Evolutionary conservation across 2,113 vertebrate species (phyloP).

Genomic region (Callaeas wilsoni): DNA sequence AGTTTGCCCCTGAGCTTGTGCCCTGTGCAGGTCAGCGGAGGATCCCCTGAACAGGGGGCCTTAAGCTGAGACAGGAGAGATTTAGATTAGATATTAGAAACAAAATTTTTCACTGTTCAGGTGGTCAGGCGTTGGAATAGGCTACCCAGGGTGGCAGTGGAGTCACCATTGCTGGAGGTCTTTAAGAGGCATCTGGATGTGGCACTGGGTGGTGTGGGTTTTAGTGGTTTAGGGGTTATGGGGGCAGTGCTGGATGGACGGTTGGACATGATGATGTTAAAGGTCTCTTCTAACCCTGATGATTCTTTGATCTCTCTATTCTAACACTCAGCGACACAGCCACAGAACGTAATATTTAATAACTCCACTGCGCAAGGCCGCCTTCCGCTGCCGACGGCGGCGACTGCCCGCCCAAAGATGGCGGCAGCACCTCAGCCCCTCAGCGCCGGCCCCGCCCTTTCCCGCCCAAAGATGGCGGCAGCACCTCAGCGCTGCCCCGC

Average conservation of each 20-base stretch:
- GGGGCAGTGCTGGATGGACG: background rate
- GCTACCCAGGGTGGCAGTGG: no score
- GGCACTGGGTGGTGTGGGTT: background rate
- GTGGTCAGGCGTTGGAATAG: background rate
- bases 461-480: constrained; percentile 1
- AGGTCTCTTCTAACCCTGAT: background rate
- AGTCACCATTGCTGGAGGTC: background rate
- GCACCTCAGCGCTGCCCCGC: background rate
- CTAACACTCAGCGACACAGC: background rate
- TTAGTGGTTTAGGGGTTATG: background rate
- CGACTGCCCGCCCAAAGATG: background rate
- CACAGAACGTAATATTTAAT: background rate
- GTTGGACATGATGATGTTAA: background rate
- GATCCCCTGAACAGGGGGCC: background rate
- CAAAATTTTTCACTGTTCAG: accelerated
- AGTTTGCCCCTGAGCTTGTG: no score
- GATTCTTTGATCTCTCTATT: background rate
- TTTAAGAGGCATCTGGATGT: background rate
- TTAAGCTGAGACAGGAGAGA: background rate
- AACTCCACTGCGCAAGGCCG: accelerated
- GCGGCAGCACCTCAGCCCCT: background rate
- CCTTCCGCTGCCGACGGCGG: accelerated
- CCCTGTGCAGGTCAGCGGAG: accelerated
- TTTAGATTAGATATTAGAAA: background rate
- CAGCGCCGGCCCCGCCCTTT: background rate